phyloP scores from a whole-genome alignment of 2,113 vertebrate genomes.

The Pao palembangensis region DNA sequence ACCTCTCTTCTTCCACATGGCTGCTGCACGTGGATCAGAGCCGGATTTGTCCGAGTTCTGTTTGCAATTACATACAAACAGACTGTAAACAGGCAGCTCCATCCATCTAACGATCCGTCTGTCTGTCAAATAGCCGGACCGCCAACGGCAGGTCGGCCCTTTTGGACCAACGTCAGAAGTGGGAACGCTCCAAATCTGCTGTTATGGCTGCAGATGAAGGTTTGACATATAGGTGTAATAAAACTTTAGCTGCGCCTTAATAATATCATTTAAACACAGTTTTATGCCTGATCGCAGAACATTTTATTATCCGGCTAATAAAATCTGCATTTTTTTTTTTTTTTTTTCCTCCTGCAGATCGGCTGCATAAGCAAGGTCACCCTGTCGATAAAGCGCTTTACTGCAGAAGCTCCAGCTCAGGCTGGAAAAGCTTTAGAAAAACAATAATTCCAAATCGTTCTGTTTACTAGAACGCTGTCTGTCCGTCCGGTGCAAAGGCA shows the following conservation, averaged over 20 bases:
- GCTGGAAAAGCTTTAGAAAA: conserved; percentile 1
- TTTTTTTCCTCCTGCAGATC: conserved; percentile 28
- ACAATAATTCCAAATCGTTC: too few species aligned
- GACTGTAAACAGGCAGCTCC: too few species aligned
- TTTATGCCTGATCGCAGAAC: conserved; percentile 5
- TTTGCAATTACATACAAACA: too few species aligned
- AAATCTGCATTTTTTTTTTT: neutral
- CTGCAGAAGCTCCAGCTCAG: conserved; percentile 37
- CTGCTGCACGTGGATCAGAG: too few species aligned
- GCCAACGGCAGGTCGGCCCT: too few species aligned
- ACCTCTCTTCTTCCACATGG: too few species aligned
- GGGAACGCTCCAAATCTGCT: neutral
- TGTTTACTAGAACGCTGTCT: too few species aligned
- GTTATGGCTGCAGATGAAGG: neutral
- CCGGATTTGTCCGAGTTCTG: too few species aligned
- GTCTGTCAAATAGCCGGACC: too few species aligned
- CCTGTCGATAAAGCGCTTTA: conserved; percentile 46
- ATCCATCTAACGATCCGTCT: too few species aligned
- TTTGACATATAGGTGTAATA: neutral
- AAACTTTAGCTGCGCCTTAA: neutral
- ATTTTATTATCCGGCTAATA: conserved; percentile 5
- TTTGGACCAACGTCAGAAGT: neutral
- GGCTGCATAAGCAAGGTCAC: conserved; percentile 53
- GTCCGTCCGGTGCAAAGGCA: conserved; percentile 36
- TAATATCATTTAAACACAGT: neutral